phyloP scores from a whole-genome alignment of 2,797 vertebrate genomes.

The Ispidina lecontei region DNA sequence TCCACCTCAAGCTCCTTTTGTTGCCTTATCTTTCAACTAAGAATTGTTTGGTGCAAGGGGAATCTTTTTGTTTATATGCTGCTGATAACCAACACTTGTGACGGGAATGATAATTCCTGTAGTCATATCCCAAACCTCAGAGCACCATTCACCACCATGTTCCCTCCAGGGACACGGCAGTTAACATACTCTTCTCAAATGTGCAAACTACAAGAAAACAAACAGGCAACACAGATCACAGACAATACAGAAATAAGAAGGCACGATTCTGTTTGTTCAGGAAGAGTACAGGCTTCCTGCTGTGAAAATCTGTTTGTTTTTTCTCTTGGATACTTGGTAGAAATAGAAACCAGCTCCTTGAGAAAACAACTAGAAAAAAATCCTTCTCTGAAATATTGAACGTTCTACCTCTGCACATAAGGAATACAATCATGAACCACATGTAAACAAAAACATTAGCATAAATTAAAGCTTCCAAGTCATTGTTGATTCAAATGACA shows the following conservation, averaged over 20 bases:
- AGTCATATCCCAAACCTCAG: background rate
- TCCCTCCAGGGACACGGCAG: background rate
- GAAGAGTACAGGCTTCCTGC: background rate
- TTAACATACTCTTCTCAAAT: background rate
- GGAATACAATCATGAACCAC: background rate
- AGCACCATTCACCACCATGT: background rate
- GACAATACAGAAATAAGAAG: background rate
- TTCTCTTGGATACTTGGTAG: background rate
- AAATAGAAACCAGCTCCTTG: background rate
- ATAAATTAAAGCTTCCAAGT: constrained; percentile 6
- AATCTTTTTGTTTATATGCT: background rate
- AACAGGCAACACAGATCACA: background rate
- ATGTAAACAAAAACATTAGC: constrained; percentile 24
- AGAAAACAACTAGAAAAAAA: constrained; percentile 4
- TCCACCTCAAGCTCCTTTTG: background rate
- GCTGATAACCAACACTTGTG: background rate
- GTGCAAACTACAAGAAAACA: background rate
- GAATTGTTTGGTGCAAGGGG: background rate
- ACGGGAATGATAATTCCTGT: background rate
- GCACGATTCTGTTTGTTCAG: background rate
- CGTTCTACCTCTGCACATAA: background rate
- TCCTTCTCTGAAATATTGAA: background rate
- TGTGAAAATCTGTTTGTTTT: background rate
- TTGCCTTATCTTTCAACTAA: background rate
- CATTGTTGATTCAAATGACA: constrained; percentile 8